phyloP scores from a whole-genome alignment of 2,113 vertebrate genomes.

The Psettodes erumei region DNA sequence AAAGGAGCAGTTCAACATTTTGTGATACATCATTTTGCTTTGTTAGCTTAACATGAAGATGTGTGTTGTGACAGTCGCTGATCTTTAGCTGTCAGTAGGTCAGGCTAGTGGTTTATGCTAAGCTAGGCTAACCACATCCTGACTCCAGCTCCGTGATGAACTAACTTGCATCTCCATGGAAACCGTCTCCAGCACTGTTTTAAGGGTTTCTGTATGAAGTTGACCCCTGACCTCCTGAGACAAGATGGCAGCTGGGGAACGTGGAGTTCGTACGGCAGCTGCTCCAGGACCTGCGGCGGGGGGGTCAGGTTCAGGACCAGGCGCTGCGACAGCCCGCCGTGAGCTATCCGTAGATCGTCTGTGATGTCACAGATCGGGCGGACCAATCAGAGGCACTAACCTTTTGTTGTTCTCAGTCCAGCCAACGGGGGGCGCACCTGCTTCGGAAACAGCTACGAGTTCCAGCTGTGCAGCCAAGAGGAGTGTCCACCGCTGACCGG shows the following conservation, averaged over 20 bases:
- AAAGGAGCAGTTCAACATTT: too few species aligned
- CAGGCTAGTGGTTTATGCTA: background rate
- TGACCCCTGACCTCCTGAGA: constrained; percentile 92
- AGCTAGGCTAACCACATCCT: background rate
- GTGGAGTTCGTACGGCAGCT: constrained; percentile 93
- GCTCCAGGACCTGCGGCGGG: constrained; percentile 92
- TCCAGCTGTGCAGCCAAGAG: constrained; percentile 91
- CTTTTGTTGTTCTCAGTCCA: constrained; percentile 81
- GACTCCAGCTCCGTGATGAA: background rate
- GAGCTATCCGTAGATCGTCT: constrained; percentile 72
- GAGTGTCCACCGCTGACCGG: constrained; percentile 87
- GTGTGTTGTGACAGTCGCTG: too few species aligned
- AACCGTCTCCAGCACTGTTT: constrained; percentile 89
- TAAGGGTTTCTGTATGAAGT: constrained; percentile 94
- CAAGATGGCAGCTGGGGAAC: constrained; percentile 94
- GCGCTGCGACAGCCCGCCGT: constrained; percentile 93
- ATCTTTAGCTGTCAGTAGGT: too few species aligned
- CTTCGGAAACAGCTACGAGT: constrained; percentile 91
- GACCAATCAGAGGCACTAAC: constrained; percentile 34
- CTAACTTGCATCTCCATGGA: background rate
- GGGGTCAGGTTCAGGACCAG: constrained; percentile 91
- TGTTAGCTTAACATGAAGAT: too few species aligned
- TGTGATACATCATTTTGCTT: too few species aligned
- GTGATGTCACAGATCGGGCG: background rate
- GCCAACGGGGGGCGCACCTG: constrained; percentile 94